Percentiles rank a stretch among this genome's conserved stretches.
Evolutionary conservation across 2,113 vertebrate species (phyloP).

Genomic region (Sula dactylatra): DNA sequence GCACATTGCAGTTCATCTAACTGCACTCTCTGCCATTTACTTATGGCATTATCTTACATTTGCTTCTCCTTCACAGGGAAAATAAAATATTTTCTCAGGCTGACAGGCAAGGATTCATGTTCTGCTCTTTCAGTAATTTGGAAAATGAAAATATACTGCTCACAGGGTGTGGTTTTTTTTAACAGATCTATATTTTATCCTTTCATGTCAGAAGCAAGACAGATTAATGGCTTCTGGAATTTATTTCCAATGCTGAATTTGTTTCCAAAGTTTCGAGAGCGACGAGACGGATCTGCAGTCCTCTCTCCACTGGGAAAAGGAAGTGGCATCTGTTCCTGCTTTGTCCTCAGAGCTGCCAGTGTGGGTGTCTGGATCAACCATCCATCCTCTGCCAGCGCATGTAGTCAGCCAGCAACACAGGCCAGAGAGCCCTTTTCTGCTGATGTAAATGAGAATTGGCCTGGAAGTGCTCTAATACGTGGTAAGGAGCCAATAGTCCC

Average conservation of each 20-base stretch:
- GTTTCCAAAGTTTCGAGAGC: slow-evolving; percentile 45
- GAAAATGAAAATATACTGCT: slow-evolving; percentile 62
- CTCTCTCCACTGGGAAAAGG: background rate
- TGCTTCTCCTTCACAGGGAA: background rate
- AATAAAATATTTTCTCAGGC: slow-evolving; percentile 55
- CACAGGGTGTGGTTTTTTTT: slow-evolving; percentile 28
- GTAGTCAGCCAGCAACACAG: background rate
- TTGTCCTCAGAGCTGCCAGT: slow-evolving; percentile 25
- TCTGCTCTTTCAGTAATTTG: slow-evolving; percentile 62
- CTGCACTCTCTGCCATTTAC: background rate
- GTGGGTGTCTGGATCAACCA: slow-evolving; percentile 12
- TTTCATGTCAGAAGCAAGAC: slow-evolving; percentile 48
- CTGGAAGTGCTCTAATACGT: background rate
- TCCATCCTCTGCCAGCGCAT: background rate
- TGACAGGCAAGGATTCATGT: slow-evolving; percentile 60
- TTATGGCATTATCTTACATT: background rate
- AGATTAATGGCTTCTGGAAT: slow-evolving; percentile 65
- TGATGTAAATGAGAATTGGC: slow-evolving; percentile 27
- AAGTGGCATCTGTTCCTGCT: slow-evolving; percentile 50
- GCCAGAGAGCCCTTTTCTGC: slow-evolving; percentile 25
- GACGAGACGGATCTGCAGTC: background rate
- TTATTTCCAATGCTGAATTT: slow-evolving; percentile 56
- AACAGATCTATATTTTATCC: slow-evolving; percentile 58
- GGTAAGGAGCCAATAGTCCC: background rate
- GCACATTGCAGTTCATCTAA: background rate